Conservation (phyloP, 2,888 invertebrate species). For the Rhimphoctona megacephalus region DNA sequence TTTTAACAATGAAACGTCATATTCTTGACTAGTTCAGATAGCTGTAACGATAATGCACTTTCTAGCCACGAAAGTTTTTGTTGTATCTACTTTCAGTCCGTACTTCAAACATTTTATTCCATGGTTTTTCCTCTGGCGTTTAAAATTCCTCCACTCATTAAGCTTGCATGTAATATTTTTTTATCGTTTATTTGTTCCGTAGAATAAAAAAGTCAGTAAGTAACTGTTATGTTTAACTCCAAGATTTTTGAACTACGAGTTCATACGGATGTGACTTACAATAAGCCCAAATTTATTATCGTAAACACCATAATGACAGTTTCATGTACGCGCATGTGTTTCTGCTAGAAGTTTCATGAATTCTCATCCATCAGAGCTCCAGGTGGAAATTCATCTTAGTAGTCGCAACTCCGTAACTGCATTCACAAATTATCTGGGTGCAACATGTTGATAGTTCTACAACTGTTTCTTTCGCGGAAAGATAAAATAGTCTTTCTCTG, state of each 20-base stretch:
- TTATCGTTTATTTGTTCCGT: background rate
- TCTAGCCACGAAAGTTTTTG: background rate
- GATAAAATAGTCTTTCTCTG: conserved; percentile 17
- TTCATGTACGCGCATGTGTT: conserved; percentile 10
- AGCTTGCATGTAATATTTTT: background rate
- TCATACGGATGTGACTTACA: conserved; percentile 4
- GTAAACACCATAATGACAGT: conserved; percentile 17
- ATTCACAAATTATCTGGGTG: conserved; percentile 47
- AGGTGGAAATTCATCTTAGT: conserved; percentile 56
- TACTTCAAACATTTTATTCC: background rate
- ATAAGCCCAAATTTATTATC: conserved; percentile 37
- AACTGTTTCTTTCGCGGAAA: conserved; percentile 54
- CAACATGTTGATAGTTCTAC: conserved; percentile 49
- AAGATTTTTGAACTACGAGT: background rate
- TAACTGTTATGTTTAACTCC: background rate
- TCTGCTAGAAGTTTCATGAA: conserved; percentile 53
- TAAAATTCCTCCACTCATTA: background rate
- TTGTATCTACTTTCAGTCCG: background rate
- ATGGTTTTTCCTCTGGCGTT: background rate
- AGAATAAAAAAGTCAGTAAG: background rate
- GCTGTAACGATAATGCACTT: background rate
- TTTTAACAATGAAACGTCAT: conserved; percentile 12
- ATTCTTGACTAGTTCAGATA: conserved; percentile 19
- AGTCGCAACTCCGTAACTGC: conserved; percentile 24
- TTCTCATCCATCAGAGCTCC: conserved; percentile 57